Evolutionary conservation across 1,140 invertebrate species (phyloP).

Genomic region (Halesus radiatus): DNA sequence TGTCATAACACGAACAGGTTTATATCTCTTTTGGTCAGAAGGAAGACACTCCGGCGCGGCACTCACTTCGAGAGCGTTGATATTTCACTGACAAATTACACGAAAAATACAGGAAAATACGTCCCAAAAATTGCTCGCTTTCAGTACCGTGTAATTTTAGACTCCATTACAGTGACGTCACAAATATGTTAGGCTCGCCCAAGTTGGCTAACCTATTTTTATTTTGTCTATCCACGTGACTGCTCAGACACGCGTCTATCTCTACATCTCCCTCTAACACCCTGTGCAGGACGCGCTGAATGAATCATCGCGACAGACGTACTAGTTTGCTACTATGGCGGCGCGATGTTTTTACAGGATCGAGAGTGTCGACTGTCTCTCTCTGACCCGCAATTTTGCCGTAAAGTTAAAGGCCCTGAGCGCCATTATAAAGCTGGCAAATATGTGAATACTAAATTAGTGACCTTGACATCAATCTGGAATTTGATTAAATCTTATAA

Average conservation of each 20-base stretch:
- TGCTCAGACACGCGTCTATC: background rate
- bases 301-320: constrained; percentile 27
- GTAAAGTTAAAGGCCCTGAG: constrained; percentile 34
- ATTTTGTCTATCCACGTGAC: constrained; percentile 24
- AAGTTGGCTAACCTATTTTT: constrained; percentile 52
- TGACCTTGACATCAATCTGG: constrained; percentile 39
- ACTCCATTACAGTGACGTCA: constrained; percentile 48
- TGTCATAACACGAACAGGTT: constrained; percentile 31
- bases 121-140: constrained; percentile 40
- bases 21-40: constrained; percentile 9
- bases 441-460: constrained; percentile 26
- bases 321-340: background rate
- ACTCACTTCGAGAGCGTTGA: constrained; percentile 40
- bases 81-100: constrained; percentile 41
- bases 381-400: constrained; percentile 3
- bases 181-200: constrained; percentile 50
- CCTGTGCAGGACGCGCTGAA: background rate
- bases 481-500: constrained; percentile 30
- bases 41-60: constrained; percentile 37
- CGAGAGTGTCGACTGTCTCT: background rate
- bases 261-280: constrained; percentile 5
- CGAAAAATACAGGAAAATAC: constrained; percentile 47
- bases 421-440: background rate
- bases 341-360: background rate
- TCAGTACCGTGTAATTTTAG: constrained; percentile 47